A percentile compares a stretch with the other conserved stretches of the same genome.
Evolutionary conservation across 2,888 invertebrate species (phyloP).

Genomic region (Erynnis tages): DNA sequence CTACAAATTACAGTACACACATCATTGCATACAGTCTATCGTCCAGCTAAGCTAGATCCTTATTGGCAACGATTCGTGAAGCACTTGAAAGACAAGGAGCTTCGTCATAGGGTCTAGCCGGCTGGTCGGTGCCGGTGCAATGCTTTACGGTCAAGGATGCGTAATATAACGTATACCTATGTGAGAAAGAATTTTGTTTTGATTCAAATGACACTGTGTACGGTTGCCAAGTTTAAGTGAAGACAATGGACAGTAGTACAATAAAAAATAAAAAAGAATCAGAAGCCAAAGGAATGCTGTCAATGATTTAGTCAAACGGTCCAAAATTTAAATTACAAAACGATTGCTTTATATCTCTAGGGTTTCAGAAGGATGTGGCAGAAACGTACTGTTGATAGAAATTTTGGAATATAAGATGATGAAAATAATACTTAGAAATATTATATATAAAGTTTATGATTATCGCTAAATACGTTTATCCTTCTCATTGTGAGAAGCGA

Average conservation of each 20-base stretch:
- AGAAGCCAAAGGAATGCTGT: too few relatives aligned
- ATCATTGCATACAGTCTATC: slow-evolving; percentile 31
- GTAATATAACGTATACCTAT: slow-evolving; percentile 39
- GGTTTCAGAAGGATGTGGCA: too few relatives aligned
- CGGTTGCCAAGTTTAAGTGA: neutral
- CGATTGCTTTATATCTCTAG: too few relatives aligned
- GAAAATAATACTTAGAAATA: too few relatives aligned
- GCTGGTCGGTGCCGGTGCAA: slow-evolving; percentile 23
- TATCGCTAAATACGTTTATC: too few relatives aligned
- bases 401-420: too few relatives aligned
- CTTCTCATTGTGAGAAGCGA: too few relatives aligned
- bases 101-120: slow-evolving; percentile 5
- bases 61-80: slow-evolving; percentile 16
- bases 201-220: slow-evolving; percentile 28
- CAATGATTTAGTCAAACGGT: too few relatives aligned
- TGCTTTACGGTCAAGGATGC: slow-evolving; percentile 63
- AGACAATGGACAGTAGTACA: neutral
- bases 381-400: too few relatives aligned
- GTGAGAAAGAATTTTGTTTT: slow-evolving; percentile 35
- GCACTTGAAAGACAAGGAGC: slow-evolving; percentile 9
- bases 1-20: slow-evolving; percentile 37
- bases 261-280: too few relatives aligned
- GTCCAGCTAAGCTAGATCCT: slow-evolving; percentile 29
- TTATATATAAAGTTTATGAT: too few relatives aligned
- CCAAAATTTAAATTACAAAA: too few relatives aligned